Evolutionary conservation across 2,113 vertebrate genomes (phyloP).

Genomic region (Hydrolagus affinis): DNA sequence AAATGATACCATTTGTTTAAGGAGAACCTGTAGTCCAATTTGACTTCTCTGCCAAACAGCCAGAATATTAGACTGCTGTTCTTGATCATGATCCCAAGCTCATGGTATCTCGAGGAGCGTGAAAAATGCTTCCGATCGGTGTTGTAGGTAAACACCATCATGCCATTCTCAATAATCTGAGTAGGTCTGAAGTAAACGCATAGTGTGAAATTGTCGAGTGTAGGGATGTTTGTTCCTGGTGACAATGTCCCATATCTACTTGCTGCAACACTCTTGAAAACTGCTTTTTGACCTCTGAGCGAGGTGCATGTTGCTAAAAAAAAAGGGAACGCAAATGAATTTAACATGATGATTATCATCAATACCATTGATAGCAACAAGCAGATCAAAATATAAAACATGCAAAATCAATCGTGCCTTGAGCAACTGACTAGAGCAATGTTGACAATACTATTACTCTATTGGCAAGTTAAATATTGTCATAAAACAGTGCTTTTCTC

Average conservation of each 20-base stretch:
- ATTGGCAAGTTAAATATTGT: no score
- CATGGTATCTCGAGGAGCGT: constrained; percentile 35
- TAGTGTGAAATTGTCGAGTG: constrained; percentile 47
- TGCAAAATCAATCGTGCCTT: neutral
- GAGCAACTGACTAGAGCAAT: no score
- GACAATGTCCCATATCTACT: constrained; percentile 46
- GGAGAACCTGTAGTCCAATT: constrained; percentile 29
- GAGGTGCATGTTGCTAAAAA: neutral
- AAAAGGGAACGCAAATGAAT: neutral
- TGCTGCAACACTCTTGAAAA: constrained; percentile 44
- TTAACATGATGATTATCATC: neutral
- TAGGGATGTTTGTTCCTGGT: constrained; percentile 36
- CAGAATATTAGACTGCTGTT: constrained; percentile 43
- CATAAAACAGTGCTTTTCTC: no score
- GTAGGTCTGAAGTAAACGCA: constrained; percentile 48
- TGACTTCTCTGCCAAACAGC: constrained; percentile 47
- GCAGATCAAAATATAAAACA: neutral
- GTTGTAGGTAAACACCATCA: constrained; percentile 49
- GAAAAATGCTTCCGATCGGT: constrained; percentile 35
- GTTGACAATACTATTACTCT: no score
- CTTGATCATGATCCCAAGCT: constrained; percentile 47
- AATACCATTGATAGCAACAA: neutral
- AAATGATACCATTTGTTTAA: constrained; percentile 43
- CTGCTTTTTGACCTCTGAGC: constrained; percentile 42
- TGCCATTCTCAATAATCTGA: constrained; percentile 25